Percentiles rank a stretch among this genome's conserved stretches.
Evolutionary conservation across 2,797 vertebrate genomes (phyloP).

Genomic region (Odontamblyopus rebecca): DNA sequence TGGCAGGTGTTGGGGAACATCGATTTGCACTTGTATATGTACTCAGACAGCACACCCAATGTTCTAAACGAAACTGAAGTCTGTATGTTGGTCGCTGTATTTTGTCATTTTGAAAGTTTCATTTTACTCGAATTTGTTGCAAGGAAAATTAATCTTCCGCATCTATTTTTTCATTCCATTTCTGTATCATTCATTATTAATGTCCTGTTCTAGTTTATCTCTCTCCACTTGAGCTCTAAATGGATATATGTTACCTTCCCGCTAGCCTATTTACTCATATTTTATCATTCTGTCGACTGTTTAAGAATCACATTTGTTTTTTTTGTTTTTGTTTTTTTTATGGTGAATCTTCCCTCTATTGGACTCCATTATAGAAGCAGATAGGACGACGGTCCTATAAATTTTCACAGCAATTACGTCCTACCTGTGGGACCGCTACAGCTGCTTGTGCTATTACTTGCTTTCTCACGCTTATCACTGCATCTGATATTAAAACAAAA

Average conservation of each 20-base stretch:
- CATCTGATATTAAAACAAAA: constrained; percentile 45
- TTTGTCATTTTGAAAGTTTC: constrained; percentile 25
- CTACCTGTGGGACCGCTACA: constrained; percentile 36
- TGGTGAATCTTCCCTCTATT: constrained; percentile 20
- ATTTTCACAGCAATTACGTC: constrained; percentile 50
- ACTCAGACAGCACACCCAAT: background rate
- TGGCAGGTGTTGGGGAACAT: background rate
- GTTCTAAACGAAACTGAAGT: constrained; percentile 11
- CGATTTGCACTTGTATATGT: background rate
- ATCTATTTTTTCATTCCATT: constrained; percentile 44
- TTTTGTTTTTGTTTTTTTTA: background rate
- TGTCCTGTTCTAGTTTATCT: constrained; percentile 49
- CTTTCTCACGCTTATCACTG: constrained; percentile 38
- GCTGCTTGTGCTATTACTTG: constrained; percentile 33
- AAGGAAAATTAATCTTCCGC: constrained; percentile 44
- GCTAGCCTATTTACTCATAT: constrained; percentile 50
- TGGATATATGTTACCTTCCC: constrained; percentile 43
- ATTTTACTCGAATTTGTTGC: constrained; percentile 45
- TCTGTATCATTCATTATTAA: constrained; percentile 57
- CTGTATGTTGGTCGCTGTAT: background rate
- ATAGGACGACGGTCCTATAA: constrained; percentile 25
- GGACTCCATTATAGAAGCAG: constrained; percentile 25
- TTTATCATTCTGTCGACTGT: constrained; percentile 28
- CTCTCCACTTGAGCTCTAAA: constrained; percentile 53
- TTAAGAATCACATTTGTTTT: constrained; percentile 38